A percentile compares a stretch with the other conserved stretches of the same genome.
These are phyloP conservation scores for Nasonovia ribisnigri DNA, from an alignment of 2,888 invertebrate genomes.

Conservation along the genomic window DNA sequence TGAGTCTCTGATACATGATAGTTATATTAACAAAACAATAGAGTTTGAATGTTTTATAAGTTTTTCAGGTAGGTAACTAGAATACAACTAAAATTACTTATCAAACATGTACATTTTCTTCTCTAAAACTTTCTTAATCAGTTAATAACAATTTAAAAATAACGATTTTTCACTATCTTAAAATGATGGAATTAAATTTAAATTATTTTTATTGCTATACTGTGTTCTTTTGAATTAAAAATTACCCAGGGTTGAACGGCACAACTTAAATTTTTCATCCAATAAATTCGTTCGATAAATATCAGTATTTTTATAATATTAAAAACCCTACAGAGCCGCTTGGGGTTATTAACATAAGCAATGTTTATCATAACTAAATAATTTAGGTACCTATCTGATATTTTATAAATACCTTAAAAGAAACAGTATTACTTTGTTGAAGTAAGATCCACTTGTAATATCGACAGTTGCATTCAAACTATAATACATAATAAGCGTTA, in stretches of 20 bases:
- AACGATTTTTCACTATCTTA: neutral
- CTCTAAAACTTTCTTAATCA: neutral
- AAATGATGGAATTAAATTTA: neutral
- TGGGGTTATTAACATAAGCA: neutral
- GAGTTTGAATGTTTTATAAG: neutral
- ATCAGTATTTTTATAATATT: neutral
- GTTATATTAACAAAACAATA: neutral
- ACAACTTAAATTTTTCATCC: neutral
- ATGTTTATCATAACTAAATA: neutral
- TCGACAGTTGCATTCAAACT: neutral
- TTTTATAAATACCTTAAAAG: neutral
- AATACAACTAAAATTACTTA: neutral
- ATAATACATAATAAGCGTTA: neutral
- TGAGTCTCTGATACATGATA: neutral
- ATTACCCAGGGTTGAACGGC: neutral
- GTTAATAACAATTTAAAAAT: neutral
- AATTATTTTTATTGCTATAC: neutral
- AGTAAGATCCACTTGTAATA: neutral
- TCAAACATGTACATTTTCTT: too few relatives aligned
- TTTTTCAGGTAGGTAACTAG: neutral
- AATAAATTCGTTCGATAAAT: neutral
- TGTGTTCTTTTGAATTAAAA: neutral
- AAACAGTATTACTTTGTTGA: neutral
- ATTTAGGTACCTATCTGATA: neutral
- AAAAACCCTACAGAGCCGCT: neutral